Evolutionary conservation across 2,888 invertebrate species (phyloP).

Genomic region (Molorchus minor): DNA sequence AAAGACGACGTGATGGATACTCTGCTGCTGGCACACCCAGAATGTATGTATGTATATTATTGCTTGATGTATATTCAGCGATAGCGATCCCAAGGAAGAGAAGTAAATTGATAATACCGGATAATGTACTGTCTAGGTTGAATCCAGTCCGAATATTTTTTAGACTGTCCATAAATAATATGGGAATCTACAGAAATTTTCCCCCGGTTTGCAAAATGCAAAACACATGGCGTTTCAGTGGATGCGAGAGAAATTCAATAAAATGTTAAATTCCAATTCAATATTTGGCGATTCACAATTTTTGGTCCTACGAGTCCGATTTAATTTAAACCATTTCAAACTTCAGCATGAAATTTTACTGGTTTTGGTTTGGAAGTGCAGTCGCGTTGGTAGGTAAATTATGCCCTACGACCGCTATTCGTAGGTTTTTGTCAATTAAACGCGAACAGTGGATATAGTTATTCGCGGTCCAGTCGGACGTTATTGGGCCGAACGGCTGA

Average conservation of each 20-base stretch:
- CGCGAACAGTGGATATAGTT: conserved; percentile 54
- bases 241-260: too few relatives aligned
- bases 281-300: too few relatives aligned
- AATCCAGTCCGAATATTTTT: conserved; percentile 55
- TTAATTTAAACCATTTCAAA: too few relatives aligned
- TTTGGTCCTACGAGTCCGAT: too few relatives aligned
- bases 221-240: too few relatives aligned
- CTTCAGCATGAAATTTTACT: too few relatives aligned
- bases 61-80: conserved; percentile 55
- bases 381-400: neutral
- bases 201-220: too few relatives aligned
- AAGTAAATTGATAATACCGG: conserved; percentile 58
- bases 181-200: too few relatives aligned
- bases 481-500: conserved; percentile 49
- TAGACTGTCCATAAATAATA: too few relatives aligned
- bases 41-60: conserved; percentile 51
- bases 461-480: conserved; percentile 49
- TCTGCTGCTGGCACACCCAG: conserved; percentile 52
- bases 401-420: conserved; percentile 40
- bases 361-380: too few relatives aligned
- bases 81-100: conserved; percentile 48
- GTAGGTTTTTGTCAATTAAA: conserved; percentile 45
- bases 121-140: conserved; percentile 58
- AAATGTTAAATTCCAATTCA: too few relatives aligned
- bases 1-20: conserved; percentile 55